Conservation (phyloP, 2,113 vertebrate genomes). For the Tachycineta bicolor region DNA sequence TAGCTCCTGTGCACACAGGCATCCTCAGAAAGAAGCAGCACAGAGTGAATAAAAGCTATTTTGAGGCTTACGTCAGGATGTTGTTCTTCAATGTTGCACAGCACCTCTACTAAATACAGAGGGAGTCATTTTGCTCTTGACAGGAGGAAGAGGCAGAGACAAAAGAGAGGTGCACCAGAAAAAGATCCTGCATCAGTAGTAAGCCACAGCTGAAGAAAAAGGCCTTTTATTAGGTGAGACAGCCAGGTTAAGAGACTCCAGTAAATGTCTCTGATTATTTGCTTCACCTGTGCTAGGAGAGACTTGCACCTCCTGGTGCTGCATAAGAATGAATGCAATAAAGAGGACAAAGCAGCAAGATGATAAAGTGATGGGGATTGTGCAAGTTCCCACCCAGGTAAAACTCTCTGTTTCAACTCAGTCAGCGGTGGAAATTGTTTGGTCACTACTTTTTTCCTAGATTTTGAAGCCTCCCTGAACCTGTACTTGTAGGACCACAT, state of each 20-base stretch:
- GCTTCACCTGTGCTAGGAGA: not conserved
- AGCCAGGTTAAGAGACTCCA: not conserved
- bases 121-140: not conserved
- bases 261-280: not conserved
- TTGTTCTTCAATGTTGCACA: not conserved
- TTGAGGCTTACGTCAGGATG: not conserved
- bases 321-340: not conserved
- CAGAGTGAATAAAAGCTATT: not conserved
- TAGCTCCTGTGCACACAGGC: not conserved
- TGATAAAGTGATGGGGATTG: not conserved
- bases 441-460: not conserved
- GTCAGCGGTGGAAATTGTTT: not conserved
- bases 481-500: rapidly evolving
- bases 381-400: not conserved
- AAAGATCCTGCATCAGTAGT: not conserved
- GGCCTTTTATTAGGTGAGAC: not conserved
- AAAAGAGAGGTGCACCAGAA: rapidly evolving
- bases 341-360: not conserved
- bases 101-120: not conserved
- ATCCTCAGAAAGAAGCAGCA: not conserved
- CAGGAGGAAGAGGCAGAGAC: not conserved
- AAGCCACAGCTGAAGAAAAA: not conserved
- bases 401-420: not conserved
- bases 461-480: not conserved
- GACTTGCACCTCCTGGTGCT: not conserved